Base-by-base conservation (phyloP, 1,140 invertebrate genomes). In the Drosophila nasuta region DNA sequence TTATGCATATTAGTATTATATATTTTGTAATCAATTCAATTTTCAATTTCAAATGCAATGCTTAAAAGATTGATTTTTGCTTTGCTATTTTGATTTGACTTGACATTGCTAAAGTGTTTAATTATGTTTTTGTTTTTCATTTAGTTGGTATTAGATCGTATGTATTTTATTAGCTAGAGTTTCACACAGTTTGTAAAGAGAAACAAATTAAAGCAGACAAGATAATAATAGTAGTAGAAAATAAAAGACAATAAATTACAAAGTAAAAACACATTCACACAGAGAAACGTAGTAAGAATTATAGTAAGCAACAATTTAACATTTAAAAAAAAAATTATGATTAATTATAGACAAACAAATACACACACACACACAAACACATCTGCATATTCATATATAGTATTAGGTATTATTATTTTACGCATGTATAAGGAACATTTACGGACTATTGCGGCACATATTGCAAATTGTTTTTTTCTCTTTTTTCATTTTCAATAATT, bases 371-470 rank as follows among this genome's bases (percentile, higher is more conserved):
- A 38, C 20, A 25, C 20, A 68, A 35, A 46, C 20, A 28, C 56
- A 48, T 57, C 28, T 41, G 48, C 30, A 63, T 79, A 66, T 45
- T 59, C 41, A 51, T 11, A 45, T 77, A 60, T 75, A 20, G 35
- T 38, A 62, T 15, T 66, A 46, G 48, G 33, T 49, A 52, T 66
- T 73, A 46, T 62, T 15, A 49, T 15, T 65, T 35, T 56, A 56
- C 46, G 28, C 30, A 69, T 63, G 68, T 87, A 78, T 90, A 87
- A 87, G 82, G 83, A 87, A 87, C 82, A 88, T 87, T 87, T 87
- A 79, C 77, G 75, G 77, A 85, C 85, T 88, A 89, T 89, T 89
- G 73, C 77, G 77, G 81, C 81, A 88, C 76, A 88, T 83, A 75
- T 89, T 85, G 77, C 74, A 81, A 76, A 86, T 65, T 77, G 63